A percentile compares a stretch with the other conserved stretches of the same genome.
phyloP scores from a whole-genome alignment of 1,140 invertebrate species.

The Phthorimaea operculella region DNA sequence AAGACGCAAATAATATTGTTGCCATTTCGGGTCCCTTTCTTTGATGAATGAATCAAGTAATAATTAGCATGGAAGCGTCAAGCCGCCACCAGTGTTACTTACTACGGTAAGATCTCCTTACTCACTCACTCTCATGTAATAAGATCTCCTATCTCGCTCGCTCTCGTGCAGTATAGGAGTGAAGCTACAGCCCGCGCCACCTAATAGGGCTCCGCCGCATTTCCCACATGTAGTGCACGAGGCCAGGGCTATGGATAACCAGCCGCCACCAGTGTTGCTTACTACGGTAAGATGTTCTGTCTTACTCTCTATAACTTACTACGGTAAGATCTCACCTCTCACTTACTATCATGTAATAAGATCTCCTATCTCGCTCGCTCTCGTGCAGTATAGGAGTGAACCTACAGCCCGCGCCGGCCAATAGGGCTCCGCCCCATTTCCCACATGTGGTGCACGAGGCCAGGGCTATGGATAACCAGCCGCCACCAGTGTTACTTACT shows the following conservation, averaged over 20 bases:
- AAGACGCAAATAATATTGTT: too few relatives aligned
- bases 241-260: slow-evolving; percentile 83
- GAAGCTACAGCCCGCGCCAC: slow-evolving; percentile 82
- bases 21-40: too few relatives aligned
- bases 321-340: slow-evolving; percentile 38
- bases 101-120: slow-evolving; percentile 69
- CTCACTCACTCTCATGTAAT: too few relatives aligned
- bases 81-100: slow-evolving; percentile 77
- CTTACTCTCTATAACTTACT: too few relatives aligned
- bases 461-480: slow-evolving; percentile 82
- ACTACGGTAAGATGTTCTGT: too few relatives aligned
- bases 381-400: too few relatives aligned
- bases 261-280: slow-evolving; percentile 78
- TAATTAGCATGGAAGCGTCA: too few relatives aligned
- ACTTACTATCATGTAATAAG: too few relatives aligned
- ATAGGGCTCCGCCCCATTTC: slow-evolving; percentile 83
- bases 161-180: too few relatives aligned
- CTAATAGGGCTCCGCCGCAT: slow-evolving; percentile 82
- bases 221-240: slow-evolving; percentile 83
- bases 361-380: too few relatives aligned
- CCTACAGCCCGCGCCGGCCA: slow-evolving; percentile 81
- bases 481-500: slow-evolving; percentile 77
- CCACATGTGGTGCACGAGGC: slow-evolving; percentile 79
- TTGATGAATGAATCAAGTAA: too few relatives aligned
- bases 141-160: too few relatives aligned